A percentile compares a stretch with the other conserved stretches of the same genome.
Conservation (phyloP, 23 tunicate genomes). For the Botrylloides violaceus region DNA sequence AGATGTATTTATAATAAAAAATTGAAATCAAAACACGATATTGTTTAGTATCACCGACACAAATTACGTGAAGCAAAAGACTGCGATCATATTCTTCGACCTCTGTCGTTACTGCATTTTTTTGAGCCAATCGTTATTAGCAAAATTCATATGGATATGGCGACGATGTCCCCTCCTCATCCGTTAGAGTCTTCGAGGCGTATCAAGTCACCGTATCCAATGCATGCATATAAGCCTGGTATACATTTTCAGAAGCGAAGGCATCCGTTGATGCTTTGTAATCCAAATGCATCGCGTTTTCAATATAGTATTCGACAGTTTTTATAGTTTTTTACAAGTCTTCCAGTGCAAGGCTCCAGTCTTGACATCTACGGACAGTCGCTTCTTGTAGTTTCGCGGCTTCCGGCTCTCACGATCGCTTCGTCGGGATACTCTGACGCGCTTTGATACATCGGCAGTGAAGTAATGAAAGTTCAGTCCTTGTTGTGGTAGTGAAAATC, state of each 20-base stretch:
- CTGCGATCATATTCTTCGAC: too few species aligned
- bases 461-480: background rate
- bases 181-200: conserved; percentile 23
- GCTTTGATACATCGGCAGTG: background rate
- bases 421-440: background rate
- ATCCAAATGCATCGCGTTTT: background rate
- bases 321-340: background rate
- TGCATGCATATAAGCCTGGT: background rate
- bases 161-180: conserved; percentile 7
- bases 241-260: background rate
- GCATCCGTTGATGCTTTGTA: background rate
- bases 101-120: too few species aligned
- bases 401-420: background rate
- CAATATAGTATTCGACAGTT: background rate
- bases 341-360: background rate
- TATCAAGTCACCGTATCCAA: background rate
- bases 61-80: too few species aligned
- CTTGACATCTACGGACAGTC: background rate
- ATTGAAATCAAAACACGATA: background rate
- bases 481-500: background rate
- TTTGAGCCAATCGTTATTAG: too few species aligned
- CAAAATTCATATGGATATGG: background rate
- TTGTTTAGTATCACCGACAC: background rate
- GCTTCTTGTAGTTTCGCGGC: background rate
- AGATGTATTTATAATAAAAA: background rate